Percentiles rank a stretch among this genome's conserved stretches.
These are phyloP conservation scores for Xanthostigma xanthostigma DNA, from an alignment of 2,888 invertebrate genomes.

Conservation along the genomic window DNA sequence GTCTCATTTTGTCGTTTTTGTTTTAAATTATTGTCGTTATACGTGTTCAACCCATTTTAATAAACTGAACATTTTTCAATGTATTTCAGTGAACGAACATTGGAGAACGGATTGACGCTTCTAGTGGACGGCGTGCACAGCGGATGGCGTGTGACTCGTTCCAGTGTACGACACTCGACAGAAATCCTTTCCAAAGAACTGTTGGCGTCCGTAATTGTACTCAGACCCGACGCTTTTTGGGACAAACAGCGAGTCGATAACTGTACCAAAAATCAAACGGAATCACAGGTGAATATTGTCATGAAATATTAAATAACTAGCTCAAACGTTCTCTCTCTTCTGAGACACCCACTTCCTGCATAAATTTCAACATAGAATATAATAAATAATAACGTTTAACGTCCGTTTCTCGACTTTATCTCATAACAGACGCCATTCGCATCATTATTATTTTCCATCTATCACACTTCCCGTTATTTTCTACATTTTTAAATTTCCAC, in stretches of 20 bases:
- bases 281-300: conserved; percentile 35
- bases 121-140: conserved; percentile 49
- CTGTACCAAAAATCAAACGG: conserved; percentile 44
- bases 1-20: too few species aligned
- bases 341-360: background rate
- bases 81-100: conserved; percentile 31
- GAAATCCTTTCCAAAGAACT: conserved; percentile 27
- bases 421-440: too few species aligned
- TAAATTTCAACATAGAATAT: too few species aligned
- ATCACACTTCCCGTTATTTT: too few species aligned
- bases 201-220: conserved; percentile 36
- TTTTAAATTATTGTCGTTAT: background rate
- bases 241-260: conserved; percentile 57
- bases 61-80: background rate
- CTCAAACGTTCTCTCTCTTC: background rate
- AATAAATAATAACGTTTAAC: too few species aligned
- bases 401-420: too few species aligned
- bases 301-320: background rate
- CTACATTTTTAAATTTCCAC: too few species aligned
- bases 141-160: conserved; percentile 44
- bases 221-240: conserved; percentile 61
- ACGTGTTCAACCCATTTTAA: background rate
- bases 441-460: too few species aligned
- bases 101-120: conserved; percentile 39
- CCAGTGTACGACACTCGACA: conserved; percentile 41